Evolutionary conservation across 1,140 invertebrate species (phyloP), one percentile per base, ranked within the genome.

Genomic region (Drosophila subobscura): DNA sequence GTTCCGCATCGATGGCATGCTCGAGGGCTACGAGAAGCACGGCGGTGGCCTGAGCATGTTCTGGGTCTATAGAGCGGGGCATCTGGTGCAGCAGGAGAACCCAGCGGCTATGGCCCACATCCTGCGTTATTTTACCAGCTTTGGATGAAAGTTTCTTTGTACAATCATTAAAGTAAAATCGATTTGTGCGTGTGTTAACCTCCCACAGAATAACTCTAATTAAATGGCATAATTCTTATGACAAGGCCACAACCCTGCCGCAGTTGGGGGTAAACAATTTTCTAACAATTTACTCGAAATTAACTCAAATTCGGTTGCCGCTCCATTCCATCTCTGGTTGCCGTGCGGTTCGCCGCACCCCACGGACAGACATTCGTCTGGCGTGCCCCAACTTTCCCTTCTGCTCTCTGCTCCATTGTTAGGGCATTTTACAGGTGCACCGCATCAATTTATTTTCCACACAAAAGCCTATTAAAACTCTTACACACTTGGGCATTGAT

Each of bases 1-100:
- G 0, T 91, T 96, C 20, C 92, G 92, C 72, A 93, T 94, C 58
- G 77, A 94, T 42, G 84, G 92, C 5, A 85, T 93, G 5, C 92
- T 95, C 14, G 94, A 95, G 77, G 95, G 95, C 5, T 96, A 95
- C 77, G 92, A 93, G 40, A 95, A 96, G 78, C 86, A 91, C 2
- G 93, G 93, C 54, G 93, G 93, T 14, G 94, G 95, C 56, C 94
- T 97, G 25, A 91, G 93, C 22, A 94, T 97, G 89, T 96, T 95
- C 79, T 96, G 95, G 95, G 94, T 97, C 45, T 88, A 93, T 10
- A 91, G 93, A 42, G 93, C 93, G 42, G 94, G 94, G 8, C 94
- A 94, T 80, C 94, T 94, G 93, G 93, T 94, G 5, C 91, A 91
- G 60, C 91, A 79, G 41, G 90, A 91, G 12, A 91, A 91, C 67